Conservation (phyloP, 2,797 vertebrate genomes). For the Pitangus sulphuratus region DNA sequence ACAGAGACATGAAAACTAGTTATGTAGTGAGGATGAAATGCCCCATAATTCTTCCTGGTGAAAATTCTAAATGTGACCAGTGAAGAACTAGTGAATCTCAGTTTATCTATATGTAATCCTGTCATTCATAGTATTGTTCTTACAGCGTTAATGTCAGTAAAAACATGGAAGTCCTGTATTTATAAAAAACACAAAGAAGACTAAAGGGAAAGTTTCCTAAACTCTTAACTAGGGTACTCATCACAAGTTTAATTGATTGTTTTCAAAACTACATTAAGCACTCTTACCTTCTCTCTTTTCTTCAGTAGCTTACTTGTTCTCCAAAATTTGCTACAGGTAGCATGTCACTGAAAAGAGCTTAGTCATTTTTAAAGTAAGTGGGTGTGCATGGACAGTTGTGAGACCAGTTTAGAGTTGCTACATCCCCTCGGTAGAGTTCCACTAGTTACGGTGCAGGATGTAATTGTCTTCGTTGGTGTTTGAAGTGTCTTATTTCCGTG, state of each 20-base stretch:
- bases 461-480: background rate
- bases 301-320: background rate
- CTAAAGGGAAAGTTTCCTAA: background rate
- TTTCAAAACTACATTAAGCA: background rate
- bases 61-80: background rate
- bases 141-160: background rate
- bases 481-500: background rate
- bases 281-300: background rate
- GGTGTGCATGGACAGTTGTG: background rate
- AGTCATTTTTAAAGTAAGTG: background rate
- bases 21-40: background rate
- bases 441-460: background rate
- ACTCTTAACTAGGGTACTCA: background rate
- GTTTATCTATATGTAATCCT: background rate
- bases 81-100: background rate
- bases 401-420: background rate
- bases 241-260: background rate
- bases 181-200: background rate
- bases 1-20: background rate
- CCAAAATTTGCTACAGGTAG: background rate
- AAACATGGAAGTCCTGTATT: background rate
- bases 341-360: background rate
- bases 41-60: background rate
- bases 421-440: background rate
- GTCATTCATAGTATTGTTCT: background rate